Conservation (phyloP, 23 tunicate genomes). For the Halocynthia aurantium region DNA sequence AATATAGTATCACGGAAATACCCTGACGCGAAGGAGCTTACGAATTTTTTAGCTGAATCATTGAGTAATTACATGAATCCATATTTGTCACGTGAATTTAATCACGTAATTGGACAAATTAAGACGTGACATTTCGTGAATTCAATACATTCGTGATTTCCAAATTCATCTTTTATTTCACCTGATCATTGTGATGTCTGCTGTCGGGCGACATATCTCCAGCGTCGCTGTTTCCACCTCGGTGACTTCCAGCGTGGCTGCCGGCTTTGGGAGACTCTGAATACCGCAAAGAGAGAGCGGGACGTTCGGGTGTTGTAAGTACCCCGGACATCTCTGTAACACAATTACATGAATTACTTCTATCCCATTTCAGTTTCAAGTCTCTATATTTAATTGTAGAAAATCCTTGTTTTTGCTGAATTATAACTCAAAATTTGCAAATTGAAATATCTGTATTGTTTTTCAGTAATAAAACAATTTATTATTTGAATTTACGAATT, state of each 20-base stretch:
- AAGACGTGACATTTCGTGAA: neutral
- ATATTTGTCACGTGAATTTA: neutral
- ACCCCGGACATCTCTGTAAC: too few species aligned
- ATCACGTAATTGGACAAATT: neutral
- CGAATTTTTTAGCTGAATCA: neutral
- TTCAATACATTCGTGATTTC: neutral
- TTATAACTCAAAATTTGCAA: too few species aligned
- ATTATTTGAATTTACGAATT: too few species aligned
- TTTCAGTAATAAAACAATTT: too few species aligned
- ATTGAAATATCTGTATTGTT: too few species aligned
- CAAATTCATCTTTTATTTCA: too few species aligned
- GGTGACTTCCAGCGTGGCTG: constrained; percentile 24
- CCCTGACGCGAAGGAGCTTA: neutral
- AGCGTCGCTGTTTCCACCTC: constrained; percentile 22
- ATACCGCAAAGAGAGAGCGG: constrained; percentile 11
- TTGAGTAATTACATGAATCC: neutral
- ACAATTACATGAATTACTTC: too few species aligned
- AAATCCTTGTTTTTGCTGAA: too few species aligned
- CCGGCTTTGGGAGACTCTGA: constrained; percentile 30
- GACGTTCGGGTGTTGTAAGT: constrained; percentile 1
- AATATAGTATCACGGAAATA: too few species aligned
- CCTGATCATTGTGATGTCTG: constrained; percentile 15
- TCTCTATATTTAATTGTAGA: too few species aligned
- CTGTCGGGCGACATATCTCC: constrained; percentile 14
- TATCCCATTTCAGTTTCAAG: too few species aligned